Evolutionary conservation across 2,888 invertebrate species (phyloP), one percentile per base, ranked within the genome.

Genomic region (Drosophila bunnanda): DNA sequence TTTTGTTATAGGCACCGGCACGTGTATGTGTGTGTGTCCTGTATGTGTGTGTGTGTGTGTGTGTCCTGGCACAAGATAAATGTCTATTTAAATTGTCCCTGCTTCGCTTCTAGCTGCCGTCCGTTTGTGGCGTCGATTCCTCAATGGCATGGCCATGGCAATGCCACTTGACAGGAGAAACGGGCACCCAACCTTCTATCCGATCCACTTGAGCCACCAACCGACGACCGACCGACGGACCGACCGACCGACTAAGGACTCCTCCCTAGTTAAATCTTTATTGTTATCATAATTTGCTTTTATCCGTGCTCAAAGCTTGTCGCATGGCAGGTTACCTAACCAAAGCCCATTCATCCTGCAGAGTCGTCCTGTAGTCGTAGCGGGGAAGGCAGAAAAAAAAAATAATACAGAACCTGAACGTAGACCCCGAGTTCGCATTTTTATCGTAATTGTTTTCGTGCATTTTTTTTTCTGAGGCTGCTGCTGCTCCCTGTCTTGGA

Each of bases 281-380:
- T 86, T 86, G 85, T 89, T 89, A 86, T 86, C 85, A 86, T 89
- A 86, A 89, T 89, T 86, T 86, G 89, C 88, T 89, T 86, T 86
- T 86, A 86, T 86, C 88, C 85, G 73, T 82, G 81, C 81, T 87
- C 84, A 76, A 70, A 75, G 79, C 87, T 79, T 86, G 83, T 83
- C 77, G 79, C 77, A 73, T 65, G 68, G 62, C 77, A 72, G 60
- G 71, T 71, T 71, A 62, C 68, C 75, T 58, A 59, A 61, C 70
- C 70, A 60, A 61, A 53, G 54, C 53, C 74, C 55, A 68, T 48
- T 70, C 70, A 70, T 64, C 34, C 50, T 36, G 13, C 30, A n/a
- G 34, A 56, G 56, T 32, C 25, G 41, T 17, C 10, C 10, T 32
- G 32, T 30, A 39, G 39, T 17, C 4, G 39, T n/a, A 4, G n/a